Evolutionary conservation across 1,140 invertebrate genomes (phyloP).

Genomic region (Agrypnia vestita): DNA sequence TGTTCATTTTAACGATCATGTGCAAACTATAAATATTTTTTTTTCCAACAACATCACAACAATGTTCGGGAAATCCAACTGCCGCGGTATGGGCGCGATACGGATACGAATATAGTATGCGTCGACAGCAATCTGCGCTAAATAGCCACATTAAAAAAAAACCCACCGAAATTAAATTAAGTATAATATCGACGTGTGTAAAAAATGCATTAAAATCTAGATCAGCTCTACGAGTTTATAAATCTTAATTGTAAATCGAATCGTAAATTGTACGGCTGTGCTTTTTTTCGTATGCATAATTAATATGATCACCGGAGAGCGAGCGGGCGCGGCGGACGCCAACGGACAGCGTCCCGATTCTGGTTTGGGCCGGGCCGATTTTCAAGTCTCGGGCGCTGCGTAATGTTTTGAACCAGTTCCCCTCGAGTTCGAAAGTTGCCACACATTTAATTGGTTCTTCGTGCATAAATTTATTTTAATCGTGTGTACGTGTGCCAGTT

Average conservation of each 20-base stretch:
- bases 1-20: no score
- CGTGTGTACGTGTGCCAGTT: not conserved
- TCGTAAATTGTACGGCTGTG: constrained; percentile 59
- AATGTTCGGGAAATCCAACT: no score
- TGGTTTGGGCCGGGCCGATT: not conserved
- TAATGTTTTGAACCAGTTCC: constrained; percentile 25
- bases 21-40: no score
- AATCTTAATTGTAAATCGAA: constrained; percentile 59
- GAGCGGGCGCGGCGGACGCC: constrained; percentile 27
- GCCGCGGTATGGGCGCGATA: no score
- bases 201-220: constrained; percentile 2
- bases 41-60: no score
- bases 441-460: constrained; percentile 49
- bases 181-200: not conserved
- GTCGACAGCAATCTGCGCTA: no score
- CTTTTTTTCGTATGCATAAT: constrained; percentile 54
- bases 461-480: constrained; percentile 48
- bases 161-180: no score
- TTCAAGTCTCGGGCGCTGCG: not conserved
- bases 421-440: constrained; percentile 21
- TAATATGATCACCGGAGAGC: constrained; percentile 4
- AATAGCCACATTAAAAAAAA: no score
- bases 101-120: no score
- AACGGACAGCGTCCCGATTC: not conserved
- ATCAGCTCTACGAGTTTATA: constrained; percentile 15